Base-by-base conservation (phyloP, 2,113 vertebrate species). In the Zosterops hypoxanthus region DNA sequence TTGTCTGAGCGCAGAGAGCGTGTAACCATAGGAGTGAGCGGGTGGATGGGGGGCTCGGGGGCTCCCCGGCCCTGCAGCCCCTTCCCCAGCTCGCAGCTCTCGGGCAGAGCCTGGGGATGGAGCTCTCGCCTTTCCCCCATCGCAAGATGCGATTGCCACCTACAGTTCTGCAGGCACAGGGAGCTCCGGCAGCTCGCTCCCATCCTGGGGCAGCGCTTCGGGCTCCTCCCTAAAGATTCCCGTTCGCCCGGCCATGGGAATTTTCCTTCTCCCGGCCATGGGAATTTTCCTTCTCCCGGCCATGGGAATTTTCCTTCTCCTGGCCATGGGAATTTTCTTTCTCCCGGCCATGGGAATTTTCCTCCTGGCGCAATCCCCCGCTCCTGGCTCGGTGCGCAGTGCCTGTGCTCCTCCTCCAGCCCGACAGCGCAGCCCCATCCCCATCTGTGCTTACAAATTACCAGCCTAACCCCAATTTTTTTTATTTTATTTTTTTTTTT, bases 131-230 rank as follows among this genome's bases (percentile, higher is more conserved):
- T 53, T 53, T 29, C 46, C 59, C 63, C 71, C 4, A 17, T 52
- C 24, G 60, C 90, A 96, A 93, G 65, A 41, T 94, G 90, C 73
- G 88, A 86, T 95, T 97, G 95, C 96, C 96, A 91, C 91, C 96
- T 96, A 83, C 94, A 97, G 90, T n/a, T 79, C 71, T 29, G 70
- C 70, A 1, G 55, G 80, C 86, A 19, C 59, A 1, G 11, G 55
- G 44, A 28, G 66, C 55, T 14, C 53, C 49, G 14, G 7, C 86
- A n/a, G 36, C 50, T 29, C n/a, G 0, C 26, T 64, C 4, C 12
- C 0, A 23, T 55, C 56, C 77, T 2, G 0, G 4, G 4, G 59
- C 61, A 34, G 85, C 11, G 1, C 8, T 9, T 21, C 2, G 18
- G 42, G 53, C 31, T 79, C 23, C 69, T 61, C 56, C 31, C 3